Percentiles rank a stretch among this genome's conserved stretches.
phyloP scores from a whole-genome alignment of 2,888 invertebrate species.

The Drosophila kanekoi region DNA sequence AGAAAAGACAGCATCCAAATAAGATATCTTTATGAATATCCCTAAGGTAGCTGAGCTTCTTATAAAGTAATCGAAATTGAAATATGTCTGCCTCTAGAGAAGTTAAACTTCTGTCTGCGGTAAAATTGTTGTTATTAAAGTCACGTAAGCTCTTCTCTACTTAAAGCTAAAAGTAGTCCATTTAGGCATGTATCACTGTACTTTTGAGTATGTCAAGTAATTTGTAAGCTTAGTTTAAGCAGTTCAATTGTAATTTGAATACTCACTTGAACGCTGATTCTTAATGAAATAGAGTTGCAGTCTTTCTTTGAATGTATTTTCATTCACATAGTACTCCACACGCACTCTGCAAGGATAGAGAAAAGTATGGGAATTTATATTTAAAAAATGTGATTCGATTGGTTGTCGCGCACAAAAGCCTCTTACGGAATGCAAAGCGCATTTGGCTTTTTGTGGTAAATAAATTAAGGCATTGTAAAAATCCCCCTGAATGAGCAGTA shows the following conservation, averaged over 20 bases:
- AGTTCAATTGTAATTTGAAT: conserved; percentile 44
- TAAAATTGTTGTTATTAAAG: too few species aligned
- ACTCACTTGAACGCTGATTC: conserved; percentile 99
- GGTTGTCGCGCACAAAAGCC: conserved; percentile 27
- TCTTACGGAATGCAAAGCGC: conserved; percentile 29
- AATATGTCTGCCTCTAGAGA: too few species aligned
- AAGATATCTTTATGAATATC: too few species aligned
- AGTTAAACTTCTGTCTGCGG: too few species aligned
- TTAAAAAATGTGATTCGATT: conserved; percentile 15
- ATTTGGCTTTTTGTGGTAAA: conserved; percentile 22
- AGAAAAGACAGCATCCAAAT: too few species aligned
- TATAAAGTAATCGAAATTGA: too few species aligned
- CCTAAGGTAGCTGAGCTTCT: too few species aligned
- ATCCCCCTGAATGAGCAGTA: conserved; percentile 27
- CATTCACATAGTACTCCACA: conserved; percentile 99
- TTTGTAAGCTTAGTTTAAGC: not conserved
- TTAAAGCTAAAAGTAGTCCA: not conserved
- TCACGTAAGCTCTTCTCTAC: too few species aligned
- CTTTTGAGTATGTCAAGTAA: too few species aligned
- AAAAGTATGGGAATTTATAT: conserved; percentile 9
- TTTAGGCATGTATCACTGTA: not conserved
- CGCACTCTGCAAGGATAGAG: conserved; percentile 92
- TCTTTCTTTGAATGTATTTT: conserved; percentile 99
- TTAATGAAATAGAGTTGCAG: conserved; percentile 99
- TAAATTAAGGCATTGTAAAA: conserved; percentile 33